Conservation (phyloP, 2,113 vertebrate species). For the Menura novaehollandiae region DNA sequence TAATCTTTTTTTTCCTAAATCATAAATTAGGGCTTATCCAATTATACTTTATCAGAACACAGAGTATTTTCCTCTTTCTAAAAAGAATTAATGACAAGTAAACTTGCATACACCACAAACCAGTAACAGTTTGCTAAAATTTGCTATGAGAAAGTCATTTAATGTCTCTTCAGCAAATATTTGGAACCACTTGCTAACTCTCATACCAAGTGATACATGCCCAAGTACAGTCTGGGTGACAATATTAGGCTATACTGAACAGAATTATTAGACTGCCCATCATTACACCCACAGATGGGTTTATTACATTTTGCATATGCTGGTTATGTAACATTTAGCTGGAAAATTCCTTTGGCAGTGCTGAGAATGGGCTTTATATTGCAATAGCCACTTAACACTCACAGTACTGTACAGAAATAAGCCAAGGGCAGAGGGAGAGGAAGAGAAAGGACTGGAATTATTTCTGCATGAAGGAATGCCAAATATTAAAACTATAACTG, state of each 20-base stretch:
- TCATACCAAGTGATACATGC: background rate
- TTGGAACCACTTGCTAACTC: background rate
- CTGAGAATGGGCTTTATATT: background rate
- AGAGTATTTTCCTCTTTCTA: background rate
- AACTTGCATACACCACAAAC: background rate
- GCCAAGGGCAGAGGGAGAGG: background rate
- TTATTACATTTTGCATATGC: background rate
- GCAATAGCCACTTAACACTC: background rate
- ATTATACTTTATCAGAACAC: background rate
- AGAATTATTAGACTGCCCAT: background rate
- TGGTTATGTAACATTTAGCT: background rate
- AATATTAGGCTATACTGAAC: background rate
- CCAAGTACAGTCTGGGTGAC: background rate
- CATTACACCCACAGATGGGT: background rate
- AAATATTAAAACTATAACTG: background rate
- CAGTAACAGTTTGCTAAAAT: background rate
- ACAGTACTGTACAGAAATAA: background rate
- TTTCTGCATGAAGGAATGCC: background rate
- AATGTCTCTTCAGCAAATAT: background rate
- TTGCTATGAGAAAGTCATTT: background rate
- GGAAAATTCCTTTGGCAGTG: background rate
- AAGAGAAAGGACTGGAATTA: background rate
- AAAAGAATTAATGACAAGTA: background rate
- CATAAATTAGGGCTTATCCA: background rate
- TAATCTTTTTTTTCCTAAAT: background rate